Percentiles rank a stretch among this genome's conserved stretches.
These are phyloP conservation scores for Poecilia velifera DNA, from an alignment of 2,797 vertebrate species.

Conservation along the genomic window DNA sequence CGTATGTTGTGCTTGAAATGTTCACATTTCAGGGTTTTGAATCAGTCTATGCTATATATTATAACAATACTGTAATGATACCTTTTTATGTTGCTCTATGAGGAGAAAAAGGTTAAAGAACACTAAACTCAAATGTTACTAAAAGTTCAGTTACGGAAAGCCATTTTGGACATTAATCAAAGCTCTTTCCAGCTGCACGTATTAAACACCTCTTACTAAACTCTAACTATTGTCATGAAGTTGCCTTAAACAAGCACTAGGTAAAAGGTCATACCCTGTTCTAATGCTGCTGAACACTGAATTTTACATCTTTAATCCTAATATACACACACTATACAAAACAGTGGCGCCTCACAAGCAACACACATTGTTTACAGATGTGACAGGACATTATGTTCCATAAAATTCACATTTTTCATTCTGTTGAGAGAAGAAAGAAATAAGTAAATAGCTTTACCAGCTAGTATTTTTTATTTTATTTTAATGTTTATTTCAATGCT, in stretches of 20 bases:
- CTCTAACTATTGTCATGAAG: not conserved
- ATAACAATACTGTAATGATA: not conserved
- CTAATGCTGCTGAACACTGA: not conserved
- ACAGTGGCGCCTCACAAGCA: not conserved
- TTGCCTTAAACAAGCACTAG: not conserved
- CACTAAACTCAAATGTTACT: not conserved
- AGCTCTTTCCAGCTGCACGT: not conserved
- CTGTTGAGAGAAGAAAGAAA: not conserved
- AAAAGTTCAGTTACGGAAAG: not conserved
- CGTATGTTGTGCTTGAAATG: conserved; percentile 3
- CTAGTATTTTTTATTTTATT: not conserved
- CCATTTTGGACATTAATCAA: not conserved
- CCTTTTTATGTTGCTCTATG: not conserved
- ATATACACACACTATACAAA: not conserved
- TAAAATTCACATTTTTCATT: not conserved
- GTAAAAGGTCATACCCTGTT: not conserved
- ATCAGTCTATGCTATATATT: not conserved
- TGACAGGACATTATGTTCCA: not conserved
- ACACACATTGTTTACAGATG: not conserved
- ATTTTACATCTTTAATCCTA: not conserved
- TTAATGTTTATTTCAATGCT: not conserved
- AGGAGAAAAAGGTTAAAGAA: not conserved
- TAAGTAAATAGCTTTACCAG: not conserved
- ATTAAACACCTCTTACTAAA: not conserved
- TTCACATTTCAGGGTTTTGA: not conserved